Evolutionary conservation across 1,140 invertebrate species (phyloP).

Genomic region (Drosophila quadrilineata): DNA sequence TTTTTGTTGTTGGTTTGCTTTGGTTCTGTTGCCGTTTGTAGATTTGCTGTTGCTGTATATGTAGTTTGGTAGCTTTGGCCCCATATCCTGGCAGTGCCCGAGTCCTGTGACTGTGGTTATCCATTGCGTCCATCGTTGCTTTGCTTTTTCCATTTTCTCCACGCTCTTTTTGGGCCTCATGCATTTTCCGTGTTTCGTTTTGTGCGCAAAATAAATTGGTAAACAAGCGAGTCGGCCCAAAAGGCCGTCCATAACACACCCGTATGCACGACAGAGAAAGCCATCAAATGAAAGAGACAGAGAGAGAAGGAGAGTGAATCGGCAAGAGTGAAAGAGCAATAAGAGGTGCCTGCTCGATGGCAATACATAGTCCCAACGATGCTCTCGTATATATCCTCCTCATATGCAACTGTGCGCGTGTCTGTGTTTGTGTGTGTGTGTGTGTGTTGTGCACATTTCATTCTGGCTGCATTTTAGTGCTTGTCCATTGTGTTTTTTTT

Average conservation of each 20-base stretch:
- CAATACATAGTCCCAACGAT: constrained; percentile 52
- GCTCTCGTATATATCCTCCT: constrained; percentile 57
- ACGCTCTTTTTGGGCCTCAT: constrained; percentile 43
- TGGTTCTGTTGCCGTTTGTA: constrained; percentile 34
- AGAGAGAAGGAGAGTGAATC: background rate
- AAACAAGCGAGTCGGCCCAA: constrained; percentile 63
- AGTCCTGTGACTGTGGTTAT: constrained; percentile 46
- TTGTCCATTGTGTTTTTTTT: constrained; percentile 55
- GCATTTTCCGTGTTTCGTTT: constrained; percentile 77
- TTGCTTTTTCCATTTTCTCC: constrained; percentile 11
- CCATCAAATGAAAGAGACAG: background rate
- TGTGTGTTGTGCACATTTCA: constrained; percentile 39
- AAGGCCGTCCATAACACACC: constrained; percentile 3
- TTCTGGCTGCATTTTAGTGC: constrained; percentile 64
- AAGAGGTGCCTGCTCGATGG: constrained; percentile 55
- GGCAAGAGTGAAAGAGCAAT: background rate
- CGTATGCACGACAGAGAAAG: constrained; percentile 25
- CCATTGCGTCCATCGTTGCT: constrained; percentile 44
- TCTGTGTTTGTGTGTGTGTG: background rate
- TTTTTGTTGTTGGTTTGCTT: constrained; percentile 20
- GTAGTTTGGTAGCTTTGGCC: constrained; percentile 12
- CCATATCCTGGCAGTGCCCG: background rate
- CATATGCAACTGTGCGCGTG: constrained; percentile 21
- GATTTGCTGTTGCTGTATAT: constrained; percentile 11
- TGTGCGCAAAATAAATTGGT: constrained; percentile 78